A percentile compares a stretch with the other conserved stretches of the same genome.
Conservation (phyloP, 2,113 vertebrate genomes). For the Scopus umbretta region DNA sequence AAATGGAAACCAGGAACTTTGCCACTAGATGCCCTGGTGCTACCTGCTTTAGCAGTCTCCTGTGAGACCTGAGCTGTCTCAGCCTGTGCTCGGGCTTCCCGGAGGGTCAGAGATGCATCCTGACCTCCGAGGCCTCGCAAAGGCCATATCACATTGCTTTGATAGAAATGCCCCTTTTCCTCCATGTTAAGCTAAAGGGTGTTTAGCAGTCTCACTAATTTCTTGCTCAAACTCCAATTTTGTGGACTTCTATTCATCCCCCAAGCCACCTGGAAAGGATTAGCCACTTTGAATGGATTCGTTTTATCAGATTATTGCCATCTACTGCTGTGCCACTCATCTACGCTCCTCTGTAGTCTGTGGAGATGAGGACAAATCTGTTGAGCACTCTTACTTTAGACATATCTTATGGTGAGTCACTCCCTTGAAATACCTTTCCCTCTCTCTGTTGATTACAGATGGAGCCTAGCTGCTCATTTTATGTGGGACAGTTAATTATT, state of each 20-base stretch:
- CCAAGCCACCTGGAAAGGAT: slow-evolving; percentile 15
- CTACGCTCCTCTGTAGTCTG: background rate
- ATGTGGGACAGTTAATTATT: background rate
- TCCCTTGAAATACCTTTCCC: background rate
- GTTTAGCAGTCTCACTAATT: background rate
- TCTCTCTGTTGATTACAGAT: background rate
- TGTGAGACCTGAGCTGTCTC: background rate
- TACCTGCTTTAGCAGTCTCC: background rate
- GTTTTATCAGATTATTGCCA: slow-evolving; percentile 30
- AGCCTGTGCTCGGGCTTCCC: background rate
- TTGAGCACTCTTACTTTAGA: background rate
- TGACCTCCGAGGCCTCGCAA: background rate
- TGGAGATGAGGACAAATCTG: background rate
- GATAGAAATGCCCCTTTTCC: background rate
- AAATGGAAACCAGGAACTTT: background rate
- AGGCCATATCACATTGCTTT: background rate
- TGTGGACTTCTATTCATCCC: background rate
- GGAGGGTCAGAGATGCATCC: background rate
- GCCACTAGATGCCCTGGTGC: background rate
- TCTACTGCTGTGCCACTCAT: background rate
- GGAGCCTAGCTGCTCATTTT: background rate
- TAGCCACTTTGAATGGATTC: background rate
- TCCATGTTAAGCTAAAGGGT: background rate
- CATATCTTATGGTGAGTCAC: background rate
- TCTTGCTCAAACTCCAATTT: background rate